A percentile compares a stretch with the other conserved stretches of the same genome.
Evolutionary conservation across 2,797 vertebrate species (phyloP).

Genomic region (Coluber constrictor): DNA sequence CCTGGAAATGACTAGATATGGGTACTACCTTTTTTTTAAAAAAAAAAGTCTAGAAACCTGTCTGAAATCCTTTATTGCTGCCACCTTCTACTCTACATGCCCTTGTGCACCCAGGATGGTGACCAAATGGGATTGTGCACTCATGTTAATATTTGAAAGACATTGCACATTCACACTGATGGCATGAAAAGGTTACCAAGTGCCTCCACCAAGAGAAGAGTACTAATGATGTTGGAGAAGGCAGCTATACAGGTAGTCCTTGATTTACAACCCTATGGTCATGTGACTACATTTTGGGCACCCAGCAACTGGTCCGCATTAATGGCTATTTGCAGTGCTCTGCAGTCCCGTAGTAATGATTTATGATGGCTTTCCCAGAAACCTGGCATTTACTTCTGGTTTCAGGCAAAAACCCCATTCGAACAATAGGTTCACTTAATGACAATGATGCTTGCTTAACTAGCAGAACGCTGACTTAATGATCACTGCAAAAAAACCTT

Average conservation of each 20-base stretch:
- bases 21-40: not conserved
- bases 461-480: not conserved
- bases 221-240: not conserved
- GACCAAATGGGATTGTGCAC: not conserved
- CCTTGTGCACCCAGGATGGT: not conserved
- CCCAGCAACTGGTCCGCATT: not conserved
- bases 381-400: not conserved
- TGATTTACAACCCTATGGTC: not conserved
- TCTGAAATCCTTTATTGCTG: not conserved
- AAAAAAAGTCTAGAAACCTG: not conserved
- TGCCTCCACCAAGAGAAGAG: not conserved
- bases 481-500: not conserved
- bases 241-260: not conserved
- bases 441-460: not conserved
- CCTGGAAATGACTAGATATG: not conserved
- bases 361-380: not conserved
- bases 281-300: too few relatives aligned
- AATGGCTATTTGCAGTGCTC: not conserved
- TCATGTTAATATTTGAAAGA: not conserved
- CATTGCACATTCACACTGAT: not conserved
- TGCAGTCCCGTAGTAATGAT: not conserved
- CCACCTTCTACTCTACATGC: not conserved
- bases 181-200: not conserved
- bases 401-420: not conserved
- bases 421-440: not conserved